A percentile compares a stretch with the other conserved stretches of the same genome.
Evolutionary conservation across 2,888 invertebrate species (phyloP).

Genomic region (Lumbricus terrestris): DNA sequence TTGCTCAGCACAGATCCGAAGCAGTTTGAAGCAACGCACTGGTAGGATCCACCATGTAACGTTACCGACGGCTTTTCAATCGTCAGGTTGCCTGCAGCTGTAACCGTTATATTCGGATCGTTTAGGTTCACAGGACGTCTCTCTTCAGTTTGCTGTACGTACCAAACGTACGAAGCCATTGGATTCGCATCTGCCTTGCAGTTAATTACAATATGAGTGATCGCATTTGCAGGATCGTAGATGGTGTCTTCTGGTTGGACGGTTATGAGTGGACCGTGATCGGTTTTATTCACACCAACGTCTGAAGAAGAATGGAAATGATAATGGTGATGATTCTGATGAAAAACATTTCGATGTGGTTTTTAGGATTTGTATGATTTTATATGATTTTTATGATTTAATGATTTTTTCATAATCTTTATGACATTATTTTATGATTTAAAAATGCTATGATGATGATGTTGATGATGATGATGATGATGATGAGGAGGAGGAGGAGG

Average conservation of each 20-base stretch:
- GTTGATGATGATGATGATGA: too few species aligned
- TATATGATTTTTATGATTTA: too few species aligned
- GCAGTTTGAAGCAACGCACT: conserved; percentile 47
- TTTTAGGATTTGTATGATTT: too few species aligned
- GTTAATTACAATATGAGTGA: conserved; percentile 49
- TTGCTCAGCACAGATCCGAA: conserved; percentile 46
- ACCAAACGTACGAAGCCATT: conserved; percentile 44
- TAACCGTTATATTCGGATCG: conserved; percentile 44
- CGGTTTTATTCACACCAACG: not conserved
- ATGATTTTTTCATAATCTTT: too few species aligned
- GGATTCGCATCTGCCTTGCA: conserved; percentile 44
- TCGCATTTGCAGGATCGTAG: conserved; percentile 45
- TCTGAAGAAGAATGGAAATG: too few species aligned
- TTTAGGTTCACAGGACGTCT: not conserved
- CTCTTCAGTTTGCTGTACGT: not conserved
- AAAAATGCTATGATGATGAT: too few species aligned
- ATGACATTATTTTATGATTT: too few species aligned
- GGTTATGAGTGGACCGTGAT: conserved; percentile 36
- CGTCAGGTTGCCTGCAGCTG: conserved; percentile 49
- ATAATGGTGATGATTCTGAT: too few species aligned
- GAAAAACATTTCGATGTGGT: too few species aligned
- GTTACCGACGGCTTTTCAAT: conserved; percentile 45
- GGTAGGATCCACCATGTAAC: conserved; percentile 47
- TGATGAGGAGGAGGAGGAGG: too few species aligned
- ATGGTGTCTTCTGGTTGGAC: conserved; percentile 35